Conservation (phyloP, 2,113 vertebrate species). For the Clarias batrachus region DNA sequence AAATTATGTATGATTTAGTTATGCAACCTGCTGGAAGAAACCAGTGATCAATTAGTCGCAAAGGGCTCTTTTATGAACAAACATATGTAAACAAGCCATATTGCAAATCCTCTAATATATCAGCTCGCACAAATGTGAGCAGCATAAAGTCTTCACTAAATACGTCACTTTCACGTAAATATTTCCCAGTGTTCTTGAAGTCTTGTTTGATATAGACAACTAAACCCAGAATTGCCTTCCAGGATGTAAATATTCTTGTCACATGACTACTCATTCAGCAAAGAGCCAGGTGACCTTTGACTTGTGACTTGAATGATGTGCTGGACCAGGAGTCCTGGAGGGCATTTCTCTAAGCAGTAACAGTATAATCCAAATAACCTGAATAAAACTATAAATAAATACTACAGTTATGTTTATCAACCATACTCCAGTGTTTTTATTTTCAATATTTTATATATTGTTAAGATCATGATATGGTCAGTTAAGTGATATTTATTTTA, state of each 20-base stretch:
- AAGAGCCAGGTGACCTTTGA: slow-evolving; percentile 19
- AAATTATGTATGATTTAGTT: slow-evolving; percentile 16
- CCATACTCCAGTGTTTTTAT: slow-evolving; percentile 35
- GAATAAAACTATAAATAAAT: slow-evolving; percentile 46
- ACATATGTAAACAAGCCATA: slow-evolving; percentile 44
- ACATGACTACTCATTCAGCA: slow-evolving; percentile 38
- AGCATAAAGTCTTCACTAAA: slow-evolving; percentile 18
- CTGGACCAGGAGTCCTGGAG: slow-evolving; percentile 34
- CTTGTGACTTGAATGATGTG: slow-evolving; percentile 3
- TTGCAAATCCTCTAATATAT: slow-evolving; percentile 31
- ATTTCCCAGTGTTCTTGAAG: slow-evolving; percentile 21
- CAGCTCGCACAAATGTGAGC: background rate
- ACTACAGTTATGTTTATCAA: slow-evolving; percentile 44
- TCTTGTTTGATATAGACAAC: slow-evolving; percentile 19
- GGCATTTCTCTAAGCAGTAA: slow-evolving; percentile 40
- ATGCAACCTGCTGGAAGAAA: slow-evolving; percentile 36
- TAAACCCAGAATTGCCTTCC: slow-evolving; percentile 38
- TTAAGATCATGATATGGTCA: background rate
- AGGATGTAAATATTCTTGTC: slow-evolving; percentile 41
- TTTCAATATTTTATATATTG: background rate
- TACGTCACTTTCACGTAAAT: background rate
- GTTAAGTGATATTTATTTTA: slow-evolving; percentile 22
- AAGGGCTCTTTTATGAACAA: slow-evolving; percentile 48
- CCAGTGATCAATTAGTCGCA: slow-evolving; percentile 26
- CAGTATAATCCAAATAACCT: slow-evolving; percentile 49